phyloP scores from a whole-genome alignment of 2,888 invertebrate genomes.

The Chydorus sphaericus region DNA sequence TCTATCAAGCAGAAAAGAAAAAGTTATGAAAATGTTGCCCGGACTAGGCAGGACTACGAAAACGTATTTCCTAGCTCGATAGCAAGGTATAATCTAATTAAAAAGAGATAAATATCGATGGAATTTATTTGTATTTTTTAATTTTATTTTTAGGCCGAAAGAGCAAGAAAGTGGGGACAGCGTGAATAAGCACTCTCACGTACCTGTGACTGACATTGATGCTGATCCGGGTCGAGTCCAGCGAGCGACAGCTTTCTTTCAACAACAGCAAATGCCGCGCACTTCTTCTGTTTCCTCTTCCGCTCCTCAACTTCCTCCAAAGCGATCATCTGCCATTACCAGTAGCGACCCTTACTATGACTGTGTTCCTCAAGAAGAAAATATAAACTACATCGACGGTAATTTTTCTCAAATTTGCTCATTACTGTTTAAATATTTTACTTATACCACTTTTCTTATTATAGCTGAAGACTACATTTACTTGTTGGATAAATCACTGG shows the following conservation, averaged over 20 bases:
- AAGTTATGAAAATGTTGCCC: constrained; percentile 11
- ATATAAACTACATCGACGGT: constrained; percentile 2
- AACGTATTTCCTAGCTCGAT: constrained; percentile 2
- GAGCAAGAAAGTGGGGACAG: background rate
- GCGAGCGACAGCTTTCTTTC: background rate
- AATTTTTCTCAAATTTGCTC: background rate
- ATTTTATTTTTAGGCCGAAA: background rate
- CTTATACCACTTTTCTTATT: background rate
- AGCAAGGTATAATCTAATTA: background rate
- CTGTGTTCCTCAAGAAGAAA: constrained; percentile 34
- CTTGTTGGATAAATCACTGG: constrained; percentile 29
- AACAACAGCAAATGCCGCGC: too few relatives aligned
- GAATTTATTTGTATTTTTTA: too few relatives aligned
- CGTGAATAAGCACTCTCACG: background rate
- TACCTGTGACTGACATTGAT: constrained; percentile 6
- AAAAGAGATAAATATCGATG: background rate
- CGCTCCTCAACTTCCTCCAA: background rate
- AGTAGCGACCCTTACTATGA: constrained; percentile 36
- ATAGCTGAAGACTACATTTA: constrained; percentile 54
- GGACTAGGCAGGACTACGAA: background rate
- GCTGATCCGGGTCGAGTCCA: background rate
- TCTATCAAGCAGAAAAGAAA: too few relatives aligned
- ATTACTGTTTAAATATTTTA: background rate
- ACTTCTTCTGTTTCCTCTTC: too few relatives aligned
- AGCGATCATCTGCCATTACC: background rate